These are phyloP conservation scores for Scolopax bukidnonensis DNA, from an alignment of 2,797 vertebrate genomes.

Conservation along the genomic window DNA sequence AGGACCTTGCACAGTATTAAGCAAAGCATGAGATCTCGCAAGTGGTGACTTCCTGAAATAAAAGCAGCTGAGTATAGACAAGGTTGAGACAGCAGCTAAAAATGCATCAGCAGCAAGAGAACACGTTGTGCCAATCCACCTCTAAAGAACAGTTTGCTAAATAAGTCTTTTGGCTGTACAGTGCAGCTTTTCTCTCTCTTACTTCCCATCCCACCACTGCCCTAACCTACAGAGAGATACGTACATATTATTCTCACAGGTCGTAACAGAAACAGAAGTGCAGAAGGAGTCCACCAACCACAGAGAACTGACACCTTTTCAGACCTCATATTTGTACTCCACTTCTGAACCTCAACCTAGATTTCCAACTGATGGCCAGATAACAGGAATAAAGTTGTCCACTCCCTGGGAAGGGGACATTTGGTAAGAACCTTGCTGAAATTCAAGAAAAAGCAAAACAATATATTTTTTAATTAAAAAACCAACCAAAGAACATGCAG, in stretches of 20 bases:
- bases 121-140: fast-evolving
- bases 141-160: neutral
- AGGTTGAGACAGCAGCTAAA: neutral
- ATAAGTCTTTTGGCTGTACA: neutral
- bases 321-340: neutral
- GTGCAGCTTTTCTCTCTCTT: neutral
- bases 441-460: neutral
- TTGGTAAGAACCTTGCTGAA: neutral
- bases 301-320: neutral
- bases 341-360: neutral
- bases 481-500: neutral
- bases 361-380: neutral
- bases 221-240: neutral
- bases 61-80: neutral
- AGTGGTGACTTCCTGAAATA: neutral
- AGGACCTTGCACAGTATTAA: neutral
- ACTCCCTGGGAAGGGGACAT: neutral
- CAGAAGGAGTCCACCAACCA: neutral
- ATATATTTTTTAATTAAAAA: neutral
- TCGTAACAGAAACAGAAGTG: neutral
- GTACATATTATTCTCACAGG: neutral
- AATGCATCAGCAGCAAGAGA: neutral
- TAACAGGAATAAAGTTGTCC: neutral
- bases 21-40: neutral
- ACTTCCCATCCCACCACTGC: neutral